These are phyloP conservation scores for Xanthia icteritia DNA, from an alignment of 2,888 invertebrate species.

Conservation along the genomic window DNA sequence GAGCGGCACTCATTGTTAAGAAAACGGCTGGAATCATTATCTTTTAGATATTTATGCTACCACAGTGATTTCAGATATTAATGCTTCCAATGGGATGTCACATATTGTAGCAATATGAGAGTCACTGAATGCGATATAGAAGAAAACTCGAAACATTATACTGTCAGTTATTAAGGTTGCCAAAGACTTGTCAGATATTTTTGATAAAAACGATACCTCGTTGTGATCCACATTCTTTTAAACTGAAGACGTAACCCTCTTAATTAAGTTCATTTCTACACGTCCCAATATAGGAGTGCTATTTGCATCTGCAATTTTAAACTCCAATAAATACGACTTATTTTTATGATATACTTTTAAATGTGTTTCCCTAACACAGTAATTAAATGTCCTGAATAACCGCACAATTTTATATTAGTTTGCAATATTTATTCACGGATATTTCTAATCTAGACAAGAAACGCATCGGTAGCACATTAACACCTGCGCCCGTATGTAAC, in stretches of 20 bases:
- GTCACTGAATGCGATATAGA: neutral
- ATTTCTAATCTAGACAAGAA: neutral
- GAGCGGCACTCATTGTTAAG: neutral
- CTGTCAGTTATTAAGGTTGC: neutral
- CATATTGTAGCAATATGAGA: neutral
- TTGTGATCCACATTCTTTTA: neutral
- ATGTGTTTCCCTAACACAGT: neutral
- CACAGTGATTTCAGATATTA: neutral
- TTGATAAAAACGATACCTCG: neutral
- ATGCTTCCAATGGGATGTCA: neutral
- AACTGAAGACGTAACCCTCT: neutral
- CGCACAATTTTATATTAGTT: neutral
- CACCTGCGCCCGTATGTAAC: neutral
- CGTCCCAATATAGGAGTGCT: neutral
- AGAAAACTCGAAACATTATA: neutral
- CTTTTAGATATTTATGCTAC: neutral
- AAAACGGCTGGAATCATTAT: neutral
- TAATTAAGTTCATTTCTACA: too few species aligned
- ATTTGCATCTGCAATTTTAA: neutral
- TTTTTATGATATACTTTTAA: neutral
- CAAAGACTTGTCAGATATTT: neutral
- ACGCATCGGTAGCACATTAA: conserved; percentile 2
- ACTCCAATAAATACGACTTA: neutral
- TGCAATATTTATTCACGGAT: neutral
- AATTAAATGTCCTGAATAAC: neutral